Base-by-base conservation (phyloP, 2,113 vertebrate genomes). In the Furnarius figulus region DNA sequence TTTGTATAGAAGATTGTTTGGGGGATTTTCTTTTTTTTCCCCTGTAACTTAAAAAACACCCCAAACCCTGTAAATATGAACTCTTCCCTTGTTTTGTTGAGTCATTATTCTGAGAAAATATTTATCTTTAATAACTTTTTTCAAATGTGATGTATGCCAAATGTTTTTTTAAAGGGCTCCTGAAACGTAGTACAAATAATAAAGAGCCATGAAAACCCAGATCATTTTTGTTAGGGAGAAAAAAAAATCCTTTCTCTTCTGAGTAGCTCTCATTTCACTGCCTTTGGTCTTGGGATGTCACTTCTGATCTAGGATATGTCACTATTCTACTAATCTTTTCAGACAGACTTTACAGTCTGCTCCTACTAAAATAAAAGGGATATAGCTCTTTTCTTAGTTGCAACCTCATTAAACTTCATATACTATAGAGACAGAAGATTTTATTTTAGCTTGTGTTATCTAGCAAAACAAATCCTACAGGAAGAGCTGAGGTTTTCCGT, bases 11-110 rank as follows among this genome's bases (percentile, higher is more conserved):
- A 62, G 23, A 15, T 30, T 82, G 3, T 37, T 50, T 27, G 15
- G 5, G 17, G 6, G 2, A 0, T 13, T n/a, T 62, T 3, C 9
- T 61, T 14, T 25, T 3, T 10, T 12, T 52, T 21, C 14, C 3
- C 10, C 8, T 8, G 4, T 47, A 81, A 53, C 11, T 77, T 85
- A 10, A 74, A 68, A 62, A 70, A 72, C n/a, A 2, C 0, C 12
- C 2, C 6, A n/a, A n/a, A n/a, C 12, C 28, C 40, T 42, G 10
- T 58, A 75, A 88, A 37, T 70, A 89, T 17, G 3, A 87, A 28
- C 16, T 52, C 30, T 78, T 49, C 12, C 8, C 49, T 75, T 67
- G 11, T 47, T 87, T 65, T 42, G 13, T 35, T 68, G 33, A 73
- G 62, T 55, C 19, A 61, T 61, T 62, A 42, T 73, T 76, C 78